These are phyloP conservation scores for Peromyscus nudipes DNA, from an alignment of 2,797 vertebrate genomes.

Conservation along the genomic window DNA sequence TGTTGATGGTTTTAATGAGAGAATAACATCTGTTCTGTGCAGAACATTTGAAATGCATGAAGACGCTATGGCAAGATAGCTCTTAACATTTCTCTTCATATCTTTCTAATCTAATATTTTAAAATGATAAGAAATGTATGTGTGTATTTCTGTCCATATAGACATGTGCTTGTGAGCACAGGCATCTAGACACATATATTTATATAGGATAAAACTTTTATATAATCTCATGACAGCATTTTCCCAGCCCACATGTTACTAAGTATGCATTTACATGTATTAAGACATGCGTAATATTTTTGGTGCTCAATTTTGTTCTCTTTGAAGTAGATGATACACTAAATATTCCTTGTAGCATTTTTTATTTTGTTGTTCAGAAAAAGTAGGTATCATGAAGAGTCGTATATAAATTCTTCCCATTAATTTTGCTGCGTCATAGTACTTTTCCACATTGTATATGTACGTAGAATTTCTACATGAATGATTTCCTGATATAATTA, in stretches of 20 bases:
- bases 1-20: not conserved
- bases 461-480: not conserved
- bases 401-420: not conserved
- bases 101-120: not conserved
- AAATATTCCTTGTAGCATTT: not conserved
- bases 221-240: not conserved
- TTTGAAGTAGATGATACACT: not conserved
- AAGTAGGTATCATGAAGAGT: not conserved
- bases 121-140: not conserved
- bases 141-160: not conserved
- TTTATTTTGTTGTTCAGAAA: not conserved
- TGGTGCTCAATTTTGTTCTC: not conserved
- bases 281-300: not conserved
- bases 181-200: not conserved
- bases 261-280: not conserved
- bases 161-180: not conserved
- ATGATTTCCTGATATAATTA: not conserved
- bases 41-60: conserved; percentile 23
- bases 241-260: not conserved
- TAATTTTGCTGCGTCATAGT: not conserved
- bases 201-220: not conserved
- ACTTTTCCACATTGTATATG: not conserved
- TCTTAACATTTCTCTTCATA: not conserved
- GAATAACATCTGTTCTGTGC: not conserved
- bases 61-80: not conserved